A percentile compares a stretch with the other conserved stretches of the same genome.
phyloP scores from a whole-genome alignment of 2,888 invertebrate species.

The Synanthedon formicaeformis region DNA sequence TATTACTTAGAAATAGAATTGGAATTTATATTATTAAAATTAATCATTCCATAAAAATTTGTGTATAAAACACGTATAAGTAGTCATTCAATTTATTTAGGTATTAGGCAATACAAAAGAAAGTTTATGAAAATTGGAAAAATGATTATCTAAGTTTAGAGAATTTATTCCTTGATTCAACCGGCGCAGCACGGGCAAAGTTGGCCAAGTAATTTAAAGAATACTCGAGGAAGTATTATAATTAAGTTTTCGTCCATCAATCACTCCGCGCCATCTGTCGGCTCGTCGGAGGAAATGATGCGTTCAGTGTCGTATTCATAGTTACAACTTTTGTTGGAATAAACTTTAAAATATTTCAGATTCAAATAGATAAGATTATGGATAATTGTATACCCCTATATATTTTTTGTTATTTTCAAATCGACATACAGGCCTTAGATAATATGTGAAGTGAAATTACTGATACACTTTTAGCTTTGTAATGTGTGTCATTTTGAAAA shows the following conservation, averaged over 20 bases:
- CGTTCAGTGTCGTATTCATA: constrained; percentile 17
- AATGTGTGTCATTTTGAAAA: too few relatives aligned
- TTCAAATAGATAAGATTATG: too few relatives aligned
- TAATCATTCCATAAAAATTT: too few relatives aligned
- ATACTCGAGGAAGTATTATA: constrained; percentile 33
- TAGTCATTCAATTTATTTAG: not conserved
- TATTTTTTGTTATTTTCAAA: too few relatives aligned
- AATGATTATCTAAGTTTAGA: constrained; percentile 4
- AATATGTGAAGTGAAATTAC: too few relatives aligned
- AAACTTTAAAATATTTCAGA: too few relatives aligned
- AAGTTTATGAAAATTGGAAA: constrained; percentile 1
- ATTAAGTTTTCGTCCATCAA: constrained; percentile 52
- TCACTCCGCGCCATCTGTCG: constrained; percentile 50
- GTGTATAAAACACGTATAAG: too few relatives aligned
- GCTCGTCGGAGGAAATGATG: constrained; percentile 12
- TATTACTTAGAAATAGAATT: too few relatives aligned
- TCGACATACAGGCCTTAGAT: too few relatives aligned
- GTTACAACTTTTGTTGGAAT: not conserved
- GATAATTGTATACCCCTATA: too few relatives aligned
- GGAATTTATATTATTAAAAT: too few relatives aligned
- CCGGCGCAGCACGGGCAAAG: constrained; percentile 1
- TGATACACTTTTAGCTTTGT: too few relatives aligned
- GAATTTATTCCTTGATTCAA: constrained; percentile 4
- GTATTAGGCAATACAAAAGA: not conserved
- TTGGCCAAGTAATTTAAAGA: constrained; percentile 10